Evolutionary conservation across 2,113 vertebrate species (phyloP).

Genomic region (Dolichotis patagonum): DNA sequence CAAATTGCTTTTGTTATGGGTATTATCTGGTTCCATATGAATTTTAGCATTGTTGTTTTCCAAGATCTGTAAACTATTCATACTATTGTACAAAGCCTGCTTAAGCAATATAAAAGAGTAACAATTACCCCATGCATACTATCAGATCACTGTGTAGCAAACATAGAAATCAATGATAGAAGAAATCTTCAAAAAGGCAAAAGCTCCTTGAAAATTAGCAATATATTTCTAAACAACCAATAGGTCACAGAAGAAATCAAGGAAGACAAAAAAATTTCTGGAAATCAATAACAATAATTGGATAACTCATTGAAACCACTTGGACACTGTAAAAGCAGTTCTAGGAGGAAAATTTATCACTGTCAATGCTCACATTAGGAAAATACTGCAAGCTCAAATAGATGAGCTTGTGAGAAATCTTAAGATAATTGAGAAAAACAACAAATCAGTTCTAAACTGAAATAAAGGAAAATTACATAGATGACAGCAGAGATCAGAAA

Average conservation of each 20-base stretch:
- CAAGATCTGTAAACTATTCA: neutral
- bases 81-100: neutral
- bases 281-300: neutral
- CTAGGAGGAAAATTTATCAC: neutral
- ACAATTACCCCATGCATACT: too few relatives aligned
- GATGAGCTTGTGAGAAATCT: neutral
- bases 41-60: neutral
- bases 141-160: too few relatives aligned
- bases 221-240: neutral
- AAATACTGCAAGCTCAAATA: neutral
- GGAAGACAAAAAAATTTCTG: neutral
- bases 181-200: neutral
- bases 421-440: neutral
- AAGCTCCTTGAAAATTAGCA: neutral
- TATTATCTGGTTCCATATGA: neutral
- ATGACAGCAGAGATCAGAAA: neutral
- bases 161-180: too few relatives aligned
- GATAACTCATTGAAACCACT: neutral
- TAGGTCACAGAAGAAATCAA: neutral
- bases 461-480: neutral
- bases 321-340: neutral
- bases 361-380: neutral
- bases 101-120: neutral
- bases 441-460: neutral
- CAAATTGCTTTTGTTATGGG: neutral